Base-by-base conservation (phyloP, 2,113 vertebrate genomes). In the Illadopsis cleaveri region DNA sequence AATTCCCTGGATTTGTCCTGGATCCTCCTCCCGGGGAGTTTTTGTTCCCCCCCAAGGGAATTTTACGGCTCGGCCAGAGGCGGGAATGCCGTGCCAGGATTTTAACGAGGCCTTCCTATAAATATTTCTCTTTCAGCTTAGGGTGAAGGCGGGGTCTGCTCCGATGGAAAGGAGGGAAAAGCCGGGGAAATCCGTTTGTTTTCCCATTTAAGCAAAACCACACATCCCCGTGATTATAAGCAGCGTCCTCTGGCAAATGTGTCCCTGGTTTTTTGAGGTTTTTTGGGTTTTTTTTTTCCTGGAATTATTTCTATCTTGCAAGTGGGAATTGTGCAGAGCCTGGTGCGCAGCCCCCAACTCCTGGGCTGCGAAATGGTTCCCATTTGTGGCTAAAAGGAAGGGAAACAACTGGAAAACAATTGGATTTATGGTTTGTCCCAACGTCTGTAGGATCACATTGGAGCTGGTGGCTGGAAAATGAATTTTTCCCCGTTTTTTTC, bases 51-150 rank as follows among this genome's bases (percentile, higher is more conserved):
- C 86, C 53, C 51, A 2, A n/a, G 78, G 45, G 88, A 76, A 33
- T 88, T 90, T 27, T 47, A 56, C 18, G 87, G 87, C 73, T 58
- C 56, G 20, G 84, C 69, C 89, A 68, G 84, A 68, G 65, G 70
- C 38, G 53, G 42, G 15, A 50, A 48, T 47, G 9, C 42, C 0
- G 1, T 64, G 90, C 96, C 96, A 94, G 79, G 48, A 64, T 53
- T 95, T 94, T 91, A 96, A 94, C 31, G 57, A 91, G 73, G 37
- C 35, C 73, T 89, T 89, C 87, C 85, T 87, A 93, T 79, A 94
- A 96, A 96, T 91, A 94, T 95, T 96, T 90, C 85, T 82, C 82
- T 94, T 94, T 94, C 11, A 71, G 87, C 78, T 93, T 44, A 64
- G 86, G 84, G 33, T 85, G 33, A 85, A 87, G 90, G 62, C 76